Percentiles rank a stretch among this genome's conserved stretches.
These are phyloP conservation scores for Oasisia sp. DNA, from an alignment of 2,888 invertebrate genomes.

Conservation along the genomic window DNA sequence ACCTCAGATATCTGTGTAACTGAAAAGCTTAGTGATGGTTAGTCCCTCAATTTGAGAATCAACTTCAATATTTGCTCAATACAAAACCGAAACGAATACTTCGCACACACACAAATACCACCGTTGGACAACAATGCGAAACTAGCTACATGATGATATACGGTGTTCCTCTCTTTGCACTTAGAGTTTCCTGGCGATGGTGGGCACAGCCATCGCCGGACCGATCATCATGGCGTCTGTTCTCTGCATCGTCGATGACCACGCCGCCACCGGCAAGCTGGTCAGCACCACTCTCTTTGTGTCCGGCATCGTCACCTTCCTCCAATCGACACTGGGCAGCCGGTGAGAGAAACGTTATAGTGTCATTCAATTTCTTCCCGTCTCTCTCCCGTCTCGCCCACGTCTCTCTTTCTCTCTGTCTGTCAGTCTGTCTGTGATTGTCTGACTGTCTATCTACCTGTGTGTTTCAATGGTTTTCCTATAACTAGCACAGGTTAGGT, in stretches of 20 bases:
- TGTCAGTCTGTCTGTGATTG: too few relatives aligned
- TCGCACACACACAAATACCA: not conserved
- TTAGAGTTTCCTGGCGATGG: slow-evolving; percentile 74
- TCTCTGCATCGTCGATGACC: slow-evolving; percentile 75
- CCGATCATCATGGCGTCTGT: slow-evolving; percentile 85
- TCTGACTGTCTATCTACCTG: too few relatives aligned
- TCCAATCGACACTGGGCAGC: slow-evolving; percentile 62
- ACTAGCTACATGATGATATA: not conserved
- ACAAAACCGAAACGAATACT: too few relatives aligned
- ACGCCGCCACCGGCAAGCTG: slow-evolving; percentile 60
- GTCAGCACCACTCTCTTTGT: slow-evolving; percentile 63
- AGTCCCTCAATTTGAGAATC: too few relatives aligned
- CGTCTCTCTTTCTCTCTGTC: too few relatives aligned
- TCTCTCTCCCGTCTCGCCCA: too few relatives aligned
- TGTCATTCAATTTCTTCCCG: not conserved
- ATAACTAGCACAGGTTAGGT: too few relatives aligned
- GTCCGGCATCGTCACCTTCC: slow-evolving; percentile 62
- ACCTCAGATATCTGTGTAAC: too few relatives aligned
- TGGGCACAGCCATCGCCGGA: slow-evolving; percentile 81
- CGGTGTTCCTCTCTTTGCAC: slow-evolving; percentile 18
- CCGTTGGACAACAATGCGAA: not conserved
- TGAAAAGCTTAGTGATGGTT: too few relatives aligned
- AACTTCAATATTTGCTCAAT: too few relatives aligned
- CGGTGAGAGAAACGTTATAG: slow-evolving; percentile 49
- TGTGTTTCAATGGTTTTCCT: too few relatives aligned